phyloP scores from a whole-genome alignment of 2,113 vertebrate genomes.

The Dasyornis broadbenti region DNA sequence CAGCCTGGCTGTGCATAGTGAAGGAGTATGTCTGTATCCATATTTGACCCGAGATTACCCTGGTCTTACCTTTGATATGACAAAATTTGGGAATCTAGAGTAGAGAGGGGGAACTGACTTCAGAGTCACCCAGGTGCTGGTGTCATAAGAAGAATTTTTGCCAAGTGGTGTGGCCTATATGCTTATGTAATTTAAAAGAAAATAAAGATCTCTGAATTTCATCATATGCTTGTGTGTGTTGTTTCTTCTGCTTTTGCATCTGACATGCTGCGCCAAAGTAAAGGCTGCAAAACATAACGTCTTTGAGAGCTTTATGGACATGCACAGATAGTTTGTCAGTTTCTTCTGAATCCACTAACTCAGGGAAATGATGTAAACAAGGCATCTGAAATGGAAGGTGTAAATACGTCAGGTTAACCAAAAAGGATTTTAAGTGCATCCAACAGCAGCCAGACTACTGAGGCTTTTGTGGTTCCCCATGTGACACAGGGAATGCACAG shows the following conservation, averaged over 20 bases:
- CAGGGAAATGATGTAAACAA: not conserved
- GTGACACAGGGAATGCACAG: not conserved
- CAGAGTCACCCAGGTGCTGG: not conserved
- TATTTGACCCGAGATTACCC: not conserved
- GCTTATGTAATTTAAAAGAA: not conserved
- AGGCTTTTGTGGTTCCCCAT: fast-evolving
- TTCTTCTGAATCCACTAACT: not conserved
- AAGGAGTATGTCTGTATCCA: not conserved
- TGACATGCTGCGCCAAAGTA: not conserved
- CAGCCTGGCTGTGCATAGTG: not conserved
- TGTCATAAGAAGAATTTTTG: not conserved
- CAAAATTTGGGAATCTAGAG: not conserved
- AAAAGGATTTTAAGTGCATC: not conserved
- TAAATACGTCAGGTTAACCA: not conserved
- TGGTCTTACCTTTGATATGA: not conserved
- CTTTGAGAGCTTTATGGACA: not conserved
- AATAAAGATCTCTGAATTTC: not conserved
- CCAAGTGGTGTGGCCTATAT: not conserved
- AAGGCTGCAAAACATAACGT: not conserved
- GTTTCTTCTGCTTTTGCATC: not conserved
- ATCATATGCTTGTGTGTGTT: not conserved
- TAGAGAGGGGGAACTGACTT: not conserved
- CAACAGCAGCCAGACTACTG: not conserved
- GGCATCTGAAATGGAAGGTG: not conserved
- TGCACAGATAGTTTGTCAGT: no score